Base-by-base conservation (phyloP, 2,113 vertebrate genomes). In the Okapia johnstoni region DNA sequence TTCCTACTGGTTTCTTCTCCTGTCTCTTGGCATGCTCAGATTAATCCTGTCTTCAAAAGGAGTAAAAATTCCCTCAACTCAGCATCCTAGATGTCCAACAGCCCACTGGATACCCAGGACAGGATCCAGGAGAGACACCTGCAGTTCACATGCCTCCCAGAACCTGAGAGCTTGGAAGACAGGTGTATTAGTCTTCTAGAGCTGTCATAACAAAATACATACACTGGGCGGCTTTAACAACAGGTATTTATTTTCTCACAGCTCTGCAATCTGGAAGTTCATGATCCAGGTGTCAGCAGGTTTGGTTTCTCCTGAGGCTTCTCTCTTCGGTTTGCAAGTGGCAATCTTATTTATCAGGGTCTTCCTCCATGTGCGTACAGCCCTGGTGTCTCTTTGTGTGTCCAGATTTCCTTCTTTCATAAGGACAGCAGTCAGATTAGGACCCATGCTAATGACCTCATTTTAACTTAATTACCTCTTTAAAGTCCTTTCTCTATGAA, bases 61-160 rank as follows among this genome's bases (percentile, higher is more conserved):
- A 92, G 33, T 55, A 73, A 79, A 54, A 50, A 52, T n/a, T 6
- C 23, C 57, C 46, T 88, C 14, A 2, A 3, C 19, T 73, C n/a
- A 3, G 21, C 26, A n/a, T n/a, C 10, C 26, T 55, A 43, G 54
- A 63, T 15, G 21, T 6, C 16, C 7, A n/a, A 1, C 0, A 23
- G 21, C 3, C 7, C 30, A 3, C 11, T 23, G 17, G 48, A 26
- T 28, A 30, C 8, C 66, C 58, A 30, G 48, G 21, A 17, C 54
- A 40, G 66, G 33, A 40, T 25, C 55, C 57, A 66, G 2, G 40
- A 89, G n/a, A 57, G 36, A 43, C 16, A 25, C 16, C 28, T 19
- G 2, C 3, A 0, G 11, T 19, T 40, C 63, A 2, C 26, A 1
- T 25, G 46, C 8, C 57, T 43, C 55, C 15, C 9, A 2, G 25